Evolutionary conservation across 2,797 vertebrate genomes (phyloP).

Genomic region (Atherinosoma microstoma): DNA sequence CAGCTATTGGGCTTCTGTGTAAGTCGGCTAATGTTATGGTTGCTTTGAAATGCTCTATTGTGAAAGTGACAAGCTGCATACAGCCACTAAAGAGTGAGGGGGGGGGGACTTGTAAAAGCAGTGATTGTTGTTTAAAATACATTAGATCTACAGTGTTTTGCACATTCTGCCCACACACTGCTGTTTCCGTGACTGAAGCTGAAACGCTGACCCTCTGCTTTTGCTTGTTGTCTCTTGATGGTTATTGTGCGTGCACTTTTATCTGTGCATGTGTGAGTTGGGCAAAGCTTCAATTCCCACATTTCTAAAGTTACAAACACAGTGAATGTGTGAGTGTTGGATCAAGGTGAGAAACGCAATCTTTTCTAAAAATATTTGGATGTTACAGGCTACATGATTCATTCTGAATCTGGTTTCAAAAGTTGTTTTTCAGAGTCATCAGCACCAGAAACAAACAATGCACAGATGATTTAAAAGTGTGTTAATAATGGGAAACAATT

Average conservation of each 20-base stretch:
- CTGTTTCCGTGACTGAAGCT: constrained; percentile 49
- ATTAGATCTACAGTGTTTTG: constrained; percentile 24
- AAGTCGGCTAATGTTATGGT: constrained; percentile 10
- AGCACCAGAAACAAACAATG: neutral
- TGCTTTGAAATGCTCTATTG: constrained; percentile 6
- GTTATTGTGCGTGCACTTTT: neutral
- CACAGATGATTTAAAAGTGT: neutral
- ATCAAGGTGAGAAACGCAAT: constrained; percentile 15
- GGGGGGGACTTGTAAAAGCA: constrained; percentile 8
- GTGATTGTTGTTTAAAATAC: constrained; percentile 2
- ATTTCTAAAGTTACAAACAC: constrained; percentile 55
- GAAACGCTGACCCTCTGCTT: constrained; percentile 48
- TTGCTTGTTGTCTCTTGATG: constrained; percentile 11
- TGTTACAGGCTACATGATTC: constrained; percentile 6
- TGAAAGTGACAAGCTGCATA: constrained; percentile 23
- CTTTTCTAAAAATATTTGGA: constrained; percentile 15
- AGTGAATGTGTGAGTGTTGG: constrained; percentile 3
- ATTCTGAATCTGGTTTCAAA: constrained; percentile 5
- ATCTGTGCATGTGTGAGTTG: constrained; percentile 26
- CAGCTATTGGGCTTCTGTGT: neutral
- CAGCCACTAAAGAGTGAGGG: neutral
- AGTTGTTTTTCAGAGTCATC: constrained; percentile 3
- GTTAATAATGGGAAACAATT: constrained; percentile 20
- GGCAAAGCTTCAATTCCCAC: constrained; percentile 40
- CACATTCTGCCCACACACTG: constrained; percentile 37